Conservation (phyloP, 2,888 invertebrate species). For the Tenthredo notha region DNA sequence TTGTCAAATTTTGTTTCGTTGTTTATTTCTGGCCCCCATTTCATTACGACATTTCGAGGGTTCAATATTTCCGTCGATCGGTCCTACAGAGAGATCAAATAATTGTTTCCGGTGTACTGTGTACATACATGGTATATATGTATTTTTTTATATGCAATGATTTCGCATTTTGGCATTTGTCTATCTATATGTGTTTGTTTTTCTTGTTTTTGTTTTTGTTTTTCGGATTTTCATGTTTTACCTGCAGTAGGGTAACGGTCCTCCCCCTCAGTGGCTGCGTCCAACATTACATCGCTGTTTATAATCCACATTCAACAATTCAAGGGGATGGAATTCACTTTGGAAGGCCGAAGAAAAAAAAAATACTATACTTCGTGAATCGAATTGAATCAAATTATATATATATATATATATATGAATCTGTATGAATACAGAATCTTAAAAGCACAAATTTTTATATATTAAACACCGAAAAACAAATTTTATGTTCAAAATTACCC, state of each 20-base stretch:
- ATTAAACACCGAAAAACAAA: background rate
- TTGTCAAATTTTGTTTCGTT: background rate
- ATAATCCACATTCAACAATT: conserved; percentile 28
- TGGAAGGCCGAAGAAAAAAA: background rate
- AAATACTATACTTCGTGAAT: too few species aligned
- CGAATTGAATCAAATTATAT: background rate
- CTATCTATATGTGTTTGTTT: background rate
- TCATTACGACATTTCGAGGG: background rate
- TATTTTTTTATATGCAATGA: background rate
- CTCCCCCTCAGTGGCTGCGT: conserved; percentile 77
- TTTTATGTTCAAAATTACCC: background rate
- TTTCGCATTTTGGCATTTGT: background rate
- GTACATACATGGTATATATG: background rate
- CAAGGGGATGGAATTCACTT: background rate
- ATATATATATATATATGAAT: background rate
- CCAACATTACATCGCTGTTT: conserved; percentile 65
- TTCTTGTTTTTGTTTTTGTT: background rate
- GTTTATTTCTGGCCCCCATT: background rate
- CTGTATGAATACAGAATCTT: background rate
- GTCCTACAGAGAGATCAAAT: background rate
- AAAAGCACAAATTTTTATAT: background rate
- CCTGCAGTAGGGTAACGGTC: conserved; percentile 76
- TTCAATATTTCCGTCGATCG: background rate
- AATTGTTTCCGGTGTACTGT: background rate
- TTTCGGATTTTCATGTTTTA: conserved; percentile 61